phyloP scores from a whole-genome alignment of 2,888 invertebrate genomes.

The Ischnura elegans region DNA sequence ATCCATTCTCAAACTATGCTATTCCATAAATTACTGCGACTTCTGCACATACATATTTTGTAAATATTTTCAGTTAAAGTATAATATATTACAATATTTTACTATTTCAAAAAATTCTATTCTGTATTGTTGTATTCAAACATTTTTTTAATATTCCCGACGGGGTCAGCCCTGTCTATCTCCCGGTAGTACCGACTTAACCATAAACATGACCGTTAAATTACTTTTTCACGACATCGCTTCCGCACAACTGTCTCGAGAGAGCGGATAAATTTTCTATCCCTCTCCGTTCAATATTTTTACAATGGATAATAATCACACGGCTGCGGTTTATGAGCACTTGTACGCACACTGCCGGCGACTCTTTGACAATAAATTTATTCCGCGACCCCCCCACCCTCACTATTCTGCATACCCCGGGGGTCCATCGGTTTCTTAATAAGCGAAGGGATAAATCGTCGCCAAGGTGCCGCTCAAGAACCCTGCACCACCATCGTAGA shows the following conservation, averaged over 20 bases:
- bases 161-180: too few species aligned
- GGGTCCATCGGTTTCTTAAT: not conserved
- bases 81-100: too few species aligned
- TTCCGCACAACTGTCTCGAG: not conserved
- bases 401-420: not conserved
- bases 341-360: not conserved
- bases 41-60: too few species aligned
- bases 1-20: too few species aligned
- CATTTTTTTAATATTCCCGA: too few species aligned
- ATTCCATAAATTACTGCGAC: too few species aligned
- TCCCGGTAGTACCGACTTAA: not conserved
- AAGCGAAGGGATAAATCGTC: not conserved
- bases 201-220: not conserved
- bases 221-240: not conserved
- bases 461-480: not conserved
- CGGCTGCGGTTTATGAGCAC: not conserved
- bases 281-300: not conserved
- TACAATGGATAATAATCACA: not conserved
- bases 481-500: not conserved
- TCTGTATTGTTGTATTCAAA: too few species aligned
- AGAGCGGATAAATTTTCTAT: not conserved
- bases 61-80: too few species aligned
- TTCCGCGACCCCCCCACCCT: too few species aligned
- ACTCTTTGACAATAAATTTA: slow-evolving; percentile 11
- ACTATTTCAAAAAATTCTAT: too few species aligned